Base-by-base conservation (phyloP, 2,888 invertebrate species). In the Eremobia ochroleuca region DNA sequence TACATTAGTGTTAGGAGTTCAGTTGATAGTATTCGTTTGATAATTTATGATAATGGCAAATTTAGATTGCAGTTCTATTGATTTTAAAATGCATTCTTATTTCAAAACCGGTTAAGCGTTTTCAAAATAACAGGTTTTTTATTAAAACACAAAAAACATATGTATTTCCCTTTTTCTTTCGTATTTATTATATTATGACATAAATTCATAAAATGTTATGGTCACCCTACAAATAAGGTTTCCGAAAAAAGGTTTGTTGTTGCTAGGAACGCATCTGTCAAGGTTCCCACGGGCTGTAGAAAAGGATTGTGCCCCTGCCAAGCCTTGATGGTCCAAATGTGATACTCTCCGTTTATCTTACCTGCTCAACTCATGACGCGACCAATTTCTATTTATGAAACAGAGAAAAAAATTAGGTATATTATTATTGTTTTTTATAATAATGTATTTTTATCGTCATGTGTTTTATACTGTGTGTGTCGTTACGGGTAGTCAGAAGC, bases 181-280 rank as follows among this genome's bases (percentile, higher is more conserved):
- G 43, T 4, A 13, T 40, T n/a, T 31, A 11, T 59, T n/a, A 21
- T 31, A 11, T 59, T n/a, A 21, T 74, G 59, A 13, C 4, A 34
- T 11, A n/a, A 55, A 8, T 37, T 40, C 4, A n/a, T 18, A 40
- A 37, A 15, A 40, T 1, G 49, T 49, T 61, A 75, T 91, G 88
- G 91, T 71, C 77, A 86, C 87, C 87, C 88, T 90, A 92, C 79
- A 76, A 69, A 83, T 84, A 89, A 92, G 91, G 90, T 89, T 92
- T 92, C 93, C 92, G 92, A 96, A 95, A 96, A 96, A 95, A 93
- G 90, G 81, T 92, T 93, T 90, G 82, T 89, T 88, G 88, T 90
- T 88, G 88, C 89, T 92, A 93, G 90, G 88, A 92, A 88, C 90
- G 88, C 96, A 96, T 96, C 96, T 96, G 96, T 92, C 92, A 92